Base-by-base conservation (phyloP, 1,140 invertebrate genomes). In the Schlechtendalia chinensis region DNA sequence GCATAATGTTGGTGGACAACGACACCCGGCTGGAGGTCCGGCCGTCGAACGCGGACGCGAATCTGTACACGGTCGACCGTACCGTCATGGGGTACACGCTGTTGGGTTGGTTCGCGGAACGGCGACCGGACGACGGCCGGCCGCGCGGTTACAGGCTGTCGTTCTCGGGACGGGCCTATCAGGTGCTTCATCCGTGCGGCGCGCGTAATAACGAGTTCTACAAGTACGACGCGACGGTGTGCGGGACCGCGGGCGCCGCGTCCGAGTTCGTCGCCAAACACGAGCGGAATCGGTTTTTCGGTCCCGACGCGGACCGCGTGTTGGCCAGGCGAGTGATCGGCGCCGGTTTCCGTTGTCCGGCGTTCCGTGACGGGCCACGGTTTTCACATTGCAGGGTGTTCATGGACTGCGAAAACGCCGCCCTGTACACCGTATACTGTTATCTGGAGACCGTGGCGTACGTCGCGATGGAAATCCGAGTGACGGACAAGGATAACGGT, bases 71-170 rank as follows among this genome's bases (percentile, higher is more conserved):
- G 58, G 39, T 79, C 50, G 11, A 19, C 1, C 47, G 45, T 19
- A 59, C 75, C 17, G 17, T 1, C 12, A 79, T 47, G 1, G 75
- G 75, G 27, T 79, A 79, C 39, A 50, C 75, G n/a, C 16, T 79
- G 19, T 19, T 63, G 47, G 75, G 39, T 5, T 79, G 75, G 75
- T 10, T 47, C 24, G 50, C 58, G 0, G 39, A 79, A 61, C 45
- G 47, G 27, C 22, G 2, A 1, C 1, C 4, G 2, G 58, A 61
- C 22, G 5, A 4, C 0, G 45, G n/a, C n/a, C n/a, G 27, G 19
- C 12, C 16, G 12, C 8, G 12, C 24, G 12, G 8, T 24, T 61
- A 47, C 45, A 79, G 47, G 47, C 16, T 79, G 12, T 61, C 45
- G 10, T 47, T 79, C n/a, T 29, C 27, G 5, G 75, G 75, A 27